Evolutionary conservation across 1,140 invertebrate genomes (phyloP), one percentile per base, ranked within the genome.

Genomic region (Ceratina japonica): DNA sequence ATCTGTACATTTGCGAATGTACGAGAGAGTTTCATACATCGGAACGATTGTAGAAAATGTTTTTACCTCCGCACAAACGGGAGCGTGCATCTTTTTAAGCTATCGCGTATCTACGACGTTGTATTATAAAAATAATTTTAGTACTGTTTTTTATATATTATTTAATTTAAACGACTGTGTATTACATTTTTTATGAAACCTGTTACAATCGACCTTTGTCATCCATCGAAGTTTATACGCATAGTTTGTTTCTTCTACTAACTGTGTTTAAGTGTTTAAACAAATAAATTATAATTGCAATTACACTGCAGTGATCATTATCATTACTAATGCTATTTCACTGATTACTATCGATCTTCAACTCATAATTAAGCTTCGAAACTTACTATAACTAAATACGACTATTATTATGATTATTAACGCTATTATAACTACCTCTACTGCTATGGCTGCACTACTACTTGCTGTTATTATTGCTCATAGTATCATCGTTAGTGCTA

Each of bases 401-500:
- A 54, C 56, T 81, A 84, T 65, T 77, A 81, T 77, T 81, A 59
- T 69, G 44, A 70, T 76, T 77, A 80, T 72, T 74, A 81, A 31
- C 59, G 56, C 61, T 83, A 76, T 68, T 79, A 79, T 75, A 73
- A 75, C 73, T 80, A 80, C 72, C 78, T 80, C 77, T 72, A 81
- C 65, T 77, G 71, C 78, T 74, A 74, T 70, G 81, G 71, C 75
- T 81, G 74, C 74, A 84, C 72, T 61, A 83, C 44, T 80, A 80
- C 51, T 81, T 70, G 74, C 66, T 84, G 65, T 80, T 83, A 72
- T 85, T 86, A 83, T 86, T 81, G 24, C 70, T 69, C 61, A 62
- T 86, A 71, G 69, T 80, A 63, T 86, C 80, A 63, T 71, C 16
- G 61, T 83, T 86, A 86, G 75, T 83, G 58, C 70, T 83, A 83